phyloP scores from a whole-genome alignment of 2,113 vertebrate genomes.

The Talpa occidentalis region DNA sequence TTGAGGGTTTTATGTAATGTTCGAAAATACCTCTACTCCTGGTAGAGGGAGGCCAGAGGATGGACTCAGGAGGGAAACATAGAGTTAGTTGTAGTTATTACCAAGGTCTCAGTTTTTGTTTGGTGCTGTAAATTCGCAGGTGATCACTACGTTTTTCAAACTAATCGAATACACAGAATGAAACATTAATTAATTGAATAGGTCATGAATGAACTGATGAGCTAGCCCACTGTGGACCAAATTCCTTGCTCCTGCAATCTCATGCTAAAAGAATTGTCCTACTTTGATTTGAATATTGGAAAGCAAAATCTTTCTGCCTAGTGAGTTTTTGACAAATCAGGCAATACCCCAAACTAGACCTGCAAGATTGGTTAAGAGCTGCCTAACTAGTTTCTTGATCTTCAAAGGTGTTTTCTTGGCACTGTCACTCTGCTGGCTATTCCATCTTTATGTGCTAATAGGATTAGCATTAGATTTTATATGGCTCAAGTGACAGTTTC shows the following conservation, averaged over 20 bases:
- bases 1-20: slow-evolving; percentile 58
- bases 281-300: slow-evolving; percentile 39
- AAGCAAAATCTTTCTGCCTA: slow-evolving; percentile 36
- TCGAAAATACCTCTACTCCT: slow-evolving; percentile 60
- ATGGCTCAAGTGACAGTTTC: not conserved
- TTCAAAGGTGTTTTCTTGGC: slow-evolving; percentile 7
- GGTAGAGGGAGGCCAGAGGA: not conserved
- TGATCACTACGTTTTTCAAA: slow-evolving; percentile 43
- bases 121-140: not conserved
- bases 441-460: not conserved
- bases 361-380: not conserved
- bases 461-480: not conserved
- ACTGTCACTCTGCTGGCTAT: not conserved
- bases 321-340: slow-evolving; percentile 27
- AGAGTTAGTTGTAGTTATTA: slow-evolving; percentile 19
- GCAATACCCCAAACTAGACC: not conserved
- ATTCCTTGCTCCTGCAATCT: not conserved
- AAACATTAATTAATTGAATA: slow-evolving; percentile 46
- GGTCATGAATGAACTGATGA: not conserved
- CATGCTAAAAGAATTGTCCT: not conserved
- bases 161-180: slow-evolving; percentile 39
- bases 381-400: not conserved
- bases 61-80: slow-evolving; percentile 8
- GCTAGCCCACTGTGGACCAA: not conserved
- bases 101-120: slow-evolving; percentile 27